Conservation (phyloP, 2,113 vertebrate genomes). For the Helogale parvula region DNA sequence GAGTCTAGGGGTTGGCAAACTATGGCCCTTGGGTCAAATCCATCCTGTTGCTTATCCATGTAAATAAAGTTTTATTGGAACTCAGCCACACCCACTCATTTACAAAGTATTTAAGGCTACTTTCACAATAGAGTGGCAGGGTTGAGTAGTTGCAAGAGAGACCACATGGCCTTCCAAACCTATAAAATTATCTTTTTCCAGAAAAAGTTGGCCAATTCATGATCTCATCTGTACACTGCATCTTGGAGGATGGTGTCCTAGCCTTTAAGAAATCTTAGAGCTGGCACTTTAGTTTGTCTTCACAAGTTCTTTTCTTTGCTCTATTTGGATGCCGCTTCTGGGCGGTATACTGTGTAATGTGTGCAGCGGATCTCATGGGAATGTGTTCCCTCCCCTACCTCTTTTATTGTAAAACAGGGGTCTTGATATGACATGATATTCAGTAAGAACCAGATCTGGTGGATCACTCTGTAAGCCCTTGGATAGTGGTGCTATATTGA, state of each 20-base stretch:
- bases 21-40: neutral
- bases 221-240: neutral
- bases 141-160: neutral
- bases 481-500: neutral
- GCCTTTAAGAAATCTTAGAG: neutral
- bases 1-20: neutral
- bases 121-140: neutral
- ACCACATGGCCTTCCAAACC: neutral
- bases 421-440: neutral
- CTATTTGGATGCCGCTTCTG: neutral
- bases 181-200: neutral
- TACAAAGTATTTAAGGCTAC: neutral
- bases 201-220: neutral
- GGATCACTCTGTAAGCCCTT: neutral
- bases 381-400: too few relatives aligned
- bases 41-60: neutral
- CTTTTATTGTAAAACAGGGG: neutral
- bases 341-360: too few relatives aligned
- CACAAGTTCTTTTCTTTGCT: neutral
- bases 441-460: neutral
- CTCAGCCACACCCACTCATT: neutral
- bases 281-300: neutral
- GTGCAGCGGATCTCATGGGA: too few relatives aligned
- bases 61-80: neutral
- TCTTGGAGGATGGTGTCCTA: neutral